Evolutionary conservation across 2,888 invertebrate genomes (phyloP).

Genomic region (Cremastinae sp.): DNA sequence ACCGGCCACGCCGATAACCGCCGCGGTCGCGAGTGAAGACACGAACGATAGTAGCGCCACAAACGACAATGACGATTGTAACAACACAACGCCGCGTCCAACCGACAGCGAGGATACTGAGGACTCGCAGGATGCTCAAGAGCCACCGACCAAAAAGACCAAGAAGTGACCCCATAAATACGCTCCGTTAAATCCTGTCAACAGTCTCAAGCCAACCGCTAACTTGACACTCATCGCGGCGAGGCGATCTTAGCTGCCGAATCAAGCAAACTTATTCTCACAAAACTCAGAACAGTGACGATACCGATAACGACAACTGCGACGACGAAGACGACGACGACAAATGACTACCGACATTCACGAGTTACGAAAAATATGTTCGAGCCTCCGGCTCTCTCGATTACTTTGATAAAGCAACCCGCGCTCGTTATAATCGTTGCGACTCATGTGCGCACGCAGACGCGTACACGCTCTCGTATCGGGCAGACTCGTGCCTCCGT

Average conservation of each 20-base stretch:
- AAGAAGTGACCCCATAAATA: conserved; percentile 81
- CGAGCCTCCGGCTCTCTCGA: conserved; percentile 36
- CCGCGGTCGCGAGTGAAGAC: conserved; percentile 81
- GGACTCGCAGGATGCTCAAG: conserved; percentile 80
- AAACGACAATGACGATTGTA: conserved; percentile 80
- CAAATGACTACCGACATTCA: background rate
- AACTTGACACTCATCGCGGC: conserved; percentile 75
- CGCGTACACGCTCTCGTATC: conserved; percentile 11
- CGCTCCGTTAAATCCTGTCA: conserved; percentile 67
- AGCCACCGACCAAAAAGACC: conserved; percentile 81
- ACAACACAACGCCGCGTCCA: conserved; percentile 74
- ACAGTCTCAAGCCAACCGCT: conserved; percentile 74
- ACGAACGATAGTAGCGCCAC: conserved; percentile 82
- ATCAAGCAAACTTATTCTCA: conserved; percentile 28
- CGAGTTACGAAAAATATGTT: conserved; percentile 8
- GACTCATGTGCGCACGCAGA: conserved; percentile 14
- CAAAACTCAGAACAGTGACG: conserved; percentile 21
- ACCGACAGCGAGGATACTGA: conserved; percentile 78
- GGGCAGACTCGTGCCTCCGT: conserved; percentile 38
- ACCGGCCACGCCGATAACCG: conserved; percentile 83
- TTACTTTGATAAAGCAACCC: conserved; percentile 34
- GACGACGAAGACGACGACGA: conserved; percentile 1
- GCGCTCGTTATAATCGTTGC: conserved; percentile 48
- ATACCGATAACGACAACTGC: conserved; percentile 11
- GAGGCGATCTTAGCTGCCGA: conserved; percentile 72